Conservation (phyloP, 2,113 vertebrate genomes). For the Phylloscopus whistleri region DNA sequence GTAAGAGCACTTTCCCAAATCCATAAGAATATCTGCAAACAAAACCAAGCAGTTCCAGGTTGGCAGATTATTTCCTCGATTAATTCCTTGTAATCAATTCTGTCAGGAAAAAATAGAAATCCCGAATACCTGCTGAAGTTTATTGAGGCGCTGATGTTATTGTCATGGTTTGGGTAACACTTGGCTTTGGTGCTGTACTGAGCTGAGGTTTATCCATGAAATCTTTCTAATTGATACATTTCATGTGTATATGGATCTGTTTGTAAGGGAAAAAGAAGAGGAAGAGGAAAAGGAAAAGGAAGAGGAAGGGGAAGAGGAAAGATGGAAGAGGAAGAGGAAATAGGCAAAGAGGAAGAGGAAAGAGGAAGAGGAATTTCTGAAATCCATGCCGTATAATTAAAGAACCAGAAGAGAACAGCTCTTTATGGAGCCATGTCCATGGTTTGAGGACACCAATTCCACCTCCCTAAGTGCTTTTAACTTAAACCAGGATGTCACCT, state of each 20-base stretch:
- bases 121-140: not conserved
- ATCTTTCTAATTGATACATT: not conserved
- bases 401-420: not conserved
- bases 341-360: too few species aligned
- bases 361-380: not conserved
- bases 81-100: not conserved
- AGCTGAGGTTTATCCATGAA: not conserved
- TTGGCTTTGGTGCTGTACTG: not conserved
- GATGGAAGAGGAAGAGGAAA: too few species aligned
- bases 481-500: not conserved
- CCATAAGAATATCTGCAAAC: not conserved
- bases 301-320: not conserved
- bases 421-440: not conserved
- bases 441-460: not conserved
- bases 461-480: not conserved
- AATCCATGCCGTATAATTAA: not conserved
- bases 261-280: not conserved
- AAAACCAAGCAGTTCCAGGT: not conserved
- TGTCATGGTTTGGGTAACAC: not conserved
- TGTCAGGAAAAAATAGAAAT: not conserved
- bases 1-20: not conserved
- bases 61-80: not conserved
- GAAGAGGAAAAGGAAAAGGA: not conserved
- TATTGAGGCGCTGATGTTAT: not conserved
- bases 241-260: fast-evolving